Base-by-base conservation (phyloP, 64 coral and sea anemone genomes). In the Montipora cactus region DNA sequence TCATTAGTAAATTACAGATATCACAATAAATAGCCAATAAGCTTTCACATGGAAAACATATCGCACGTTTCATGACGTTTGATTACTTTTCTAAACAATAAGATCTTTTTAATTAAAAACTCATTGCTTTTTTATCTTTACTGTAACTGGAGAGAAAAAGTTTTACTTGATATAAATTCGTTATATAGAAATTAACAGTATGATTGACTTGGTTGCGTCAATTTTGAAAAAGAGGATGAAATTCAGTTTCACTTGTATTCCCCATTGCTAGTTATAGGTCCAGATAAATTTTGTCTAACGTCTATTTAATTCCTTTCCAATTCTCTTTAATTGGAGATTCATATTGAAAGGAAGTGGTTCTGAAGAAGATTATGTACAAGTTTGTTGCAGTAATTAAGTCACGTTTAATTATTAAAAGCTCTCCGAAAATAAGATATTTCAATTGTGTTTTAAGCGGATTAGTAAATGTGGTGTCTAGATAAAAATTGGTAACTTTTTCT, bases 21-120 rank as follows among this genome's bases (percentile, higher is more conserved):
- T 13, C 44, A 72, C 82, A 72, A 70, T 50, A 18, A 12, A 72
- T 71, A 72, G 37, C 82, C 82, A 72, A 70, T 72, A 52, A 59
- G 47, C 66, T 44, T 68, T 44, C 59, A 19, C 81, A 67, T 84
- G 61, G 59, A 20, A 66, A 71, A 86, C 66, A 57, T 6, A 57
- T 21, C 70, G 13, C 82, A 22, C 67, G 16, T 64, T 37, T 37
- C 1, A 37, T 37, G 37, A 70, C 82, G 71, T 86, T 18, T 86
- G 44, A 84, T 67, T 67, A 86, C 16, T 48, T 71, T 86, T 18
- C 44, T 64, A 86, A 86, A 86, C 82, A 86, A 86, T 69, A 72
- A 47, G 19, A 72, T 86, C 82, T 86, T 44, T 64, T 72, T 86
- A 21, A 72, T 86, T 71, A 86, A 86, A 86, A 72, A 86, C 71